Evolutionary conservation across 1,140 invertebrate species (phyloP).

Genomic region (Drosophila gunungcola): DNA sequence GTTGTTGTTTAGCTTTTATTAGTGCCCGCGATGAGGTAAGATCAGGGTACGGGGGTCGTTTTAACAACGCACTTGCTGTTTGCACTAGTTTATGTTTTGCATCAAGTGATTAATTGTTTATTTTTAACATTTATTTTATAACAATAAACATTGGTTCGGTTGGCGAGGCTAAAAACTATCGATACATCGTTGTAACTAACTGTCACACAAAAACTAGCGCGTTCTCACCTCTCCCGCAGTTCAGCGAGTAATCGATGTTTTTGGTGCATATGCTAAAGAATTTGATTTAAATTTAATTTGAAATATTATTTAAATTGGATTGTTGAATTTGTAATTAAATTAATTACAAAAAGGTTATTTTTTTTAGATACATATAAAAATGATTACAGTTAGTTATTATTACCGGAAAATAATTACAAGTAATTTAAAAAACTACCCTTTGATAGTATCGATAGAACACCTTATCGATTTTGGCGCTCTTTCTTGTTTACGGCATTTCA

Average conservation of each 20-base stretch:
- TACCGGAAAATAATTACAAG: too few species aligned
- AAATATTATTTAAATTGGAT: too few species aligned
- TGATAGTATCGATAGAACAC: neutral
- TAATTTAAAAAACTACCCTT: too few species aligned
- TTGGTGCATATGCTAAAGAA: neutral
- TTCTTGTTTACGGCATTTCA: conserved; percentile 41
- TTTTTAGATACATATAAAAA: too few species aligned
- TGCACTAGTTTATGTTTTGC: conserved; percentile 72
- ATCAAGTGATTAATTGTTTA: conserved; percentile 81
- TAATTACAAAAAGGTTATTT: too few species aligned
- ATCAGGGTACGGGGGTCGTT: neutral
- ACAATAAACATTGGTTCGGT: conserved; percentile 11
- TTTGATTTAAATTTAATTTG: too few species aligned
- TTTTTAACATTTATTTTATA: conserved; percentile 72
- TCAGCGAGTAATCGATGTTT: neutral
- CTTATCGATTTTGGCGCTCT: conserved; percentile 22
- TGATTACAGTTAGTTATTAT: too few species aligned
- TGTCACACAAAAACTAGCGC: neutral
- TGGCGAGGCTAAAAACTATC: conserved; percentile 10
- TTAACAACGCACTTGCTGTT: conserved; percentile 42
- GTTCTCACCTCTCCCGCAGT: neutral
- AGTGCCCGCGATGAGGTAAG: conserved; percentile 18
- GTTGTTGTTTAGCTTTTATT: conserved; percentile 37
- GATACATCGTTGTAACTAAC: conserved; percentile 3
- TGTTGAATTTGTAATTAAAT: too few species aligned